Percentiles rank a stretch among this genome's conserved stretches.
These are phyloP conservation scores for Melanerpes formicivorus DNA, from an alignment of 2,113 vertebrate species.

Conservation along the genomic window DNA sequence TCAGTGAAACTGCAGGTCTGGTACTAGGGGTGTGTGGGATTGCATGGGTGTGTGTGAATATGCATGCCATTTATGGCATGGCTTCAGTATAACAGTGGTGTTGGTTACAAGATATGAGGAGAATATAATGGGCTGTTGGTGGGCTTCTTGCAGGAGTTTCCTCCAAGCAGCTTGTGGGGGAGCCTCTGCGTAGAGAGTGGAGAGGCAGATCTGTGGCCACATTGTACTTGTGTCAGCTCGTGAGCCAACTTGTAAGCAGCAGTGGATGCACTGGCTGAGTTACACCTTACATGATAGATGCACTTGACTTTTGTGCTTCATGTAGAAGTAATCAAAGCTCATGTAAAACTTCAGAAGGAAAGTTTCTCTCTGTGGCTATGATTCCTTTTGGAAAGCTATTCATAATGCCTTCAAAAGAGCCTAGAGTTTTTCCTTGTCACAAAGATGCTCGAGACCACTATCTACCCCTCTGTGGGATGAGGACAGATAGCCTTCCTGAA, in stretches of 20 bases:
- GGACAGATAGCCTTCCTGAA: neutral
- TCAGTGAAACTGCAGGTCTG: neutral
- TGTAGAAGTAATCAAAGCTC: neutral
- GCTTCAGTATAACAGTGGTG: neutral
- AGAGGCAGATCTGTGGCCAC: neutral
- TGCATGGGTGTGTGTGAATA: neutral
- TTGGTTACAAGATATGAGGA: neutral
- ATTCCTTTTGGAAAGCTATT: neutral
- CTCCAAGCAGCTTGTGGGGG: neutral
- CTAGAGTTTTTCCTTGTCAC: neutral
- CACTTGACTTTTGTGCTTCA: neutral
- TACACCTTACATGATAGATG: neutral
- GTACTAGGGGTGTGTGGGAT: neutral
- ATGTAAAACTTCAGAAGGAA: neutral
- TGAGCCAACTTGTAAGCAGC: neutral
- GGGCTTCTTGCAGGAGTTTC: neutral
- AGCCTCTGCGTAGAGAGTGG: neutral
- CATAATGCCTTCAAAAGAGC: neutral
- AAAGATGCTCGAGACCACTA: neutral
- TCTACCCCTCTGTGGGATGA: neutral
- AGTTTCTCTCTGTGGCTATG: neutral
- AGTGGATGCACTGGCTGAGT: neutral
- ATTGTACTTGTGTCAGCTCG: neutral
- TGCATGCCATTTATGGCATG: neutral
- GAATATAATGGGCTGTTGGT: accelerated